phyloP scores from a whole-genome alignment of 2,888 invertebrate genomes.

The Operophtera brumata region DNA sequence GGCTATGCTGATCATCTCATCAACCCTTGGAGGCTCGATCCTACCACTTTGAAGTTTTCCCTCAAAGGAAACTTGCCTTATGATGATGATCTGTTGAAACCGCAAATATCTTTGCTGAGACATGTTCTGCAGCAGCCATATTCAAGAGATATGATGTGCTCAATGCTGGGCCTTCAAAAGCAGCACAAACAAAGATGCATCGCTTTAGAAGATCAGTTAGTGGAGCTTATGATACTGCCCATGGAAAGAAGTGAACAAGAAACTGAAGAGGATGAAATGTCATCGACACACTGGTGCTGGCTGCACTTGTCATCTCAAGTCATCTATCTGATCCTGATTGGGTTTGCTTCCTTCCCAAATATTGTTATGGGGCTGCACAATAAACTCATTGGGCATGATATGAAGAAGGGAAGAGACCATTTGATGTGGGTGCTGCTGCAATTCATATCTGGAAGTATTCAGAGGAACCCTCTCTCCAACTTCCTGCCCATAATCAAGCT shows the following conservation, averaged over 20 bases:
- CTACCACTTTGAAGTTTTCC: constrained; percentile 85
- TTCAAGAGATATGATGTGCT: constrained; percentile 97
- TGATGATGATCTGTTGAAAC: constrained; percentile 91
- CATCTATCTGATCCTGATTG: constrained; percentile 96
- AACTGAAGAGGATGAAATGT: constrained; percentile 81
- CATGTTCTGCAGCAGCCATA: constrained; percentile 97
- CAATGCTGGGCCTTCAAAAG: constrained; percentile 95
- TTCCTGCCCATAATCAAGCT: constrained; percentile 94
- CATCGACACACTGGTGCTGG: constrained; percentile 91
- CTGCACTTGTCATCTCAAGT: constrained; percentile 95
- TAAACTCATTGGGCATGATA: constrained; percentile 88
- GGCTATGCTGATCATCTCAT: constrained; percentile 94
- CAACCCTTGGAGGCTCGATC: constrained; percentile 96
- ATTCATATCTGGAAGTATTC: constrained; percentile 97
- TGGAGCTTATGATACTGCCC: constrained; percentile 93
- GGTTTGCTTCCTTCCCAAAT: constrained; percentile 95
- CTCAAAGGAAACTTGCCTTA: constrained; percentile 90
- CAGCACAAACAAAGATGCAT: constrained; percentile 94
- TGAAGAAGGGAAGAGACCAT: constrained; percentile 95
- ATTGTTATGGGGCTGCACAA: constrained; percentile 94
- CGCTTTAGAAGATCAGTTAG: constrained; percentile 95
- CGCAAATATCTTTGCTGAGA: constrained; percentile 91
- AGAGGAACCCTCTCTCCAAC: constrained; percentile 93
- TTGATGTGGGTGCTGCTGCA: constrained; percentile 99
- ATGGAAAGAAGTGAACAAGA: constrained; percentile 94